phyloP scores from a whole-genome alignment of 2,113 vertebrate species.

The Mustelus asterias region DNA sequence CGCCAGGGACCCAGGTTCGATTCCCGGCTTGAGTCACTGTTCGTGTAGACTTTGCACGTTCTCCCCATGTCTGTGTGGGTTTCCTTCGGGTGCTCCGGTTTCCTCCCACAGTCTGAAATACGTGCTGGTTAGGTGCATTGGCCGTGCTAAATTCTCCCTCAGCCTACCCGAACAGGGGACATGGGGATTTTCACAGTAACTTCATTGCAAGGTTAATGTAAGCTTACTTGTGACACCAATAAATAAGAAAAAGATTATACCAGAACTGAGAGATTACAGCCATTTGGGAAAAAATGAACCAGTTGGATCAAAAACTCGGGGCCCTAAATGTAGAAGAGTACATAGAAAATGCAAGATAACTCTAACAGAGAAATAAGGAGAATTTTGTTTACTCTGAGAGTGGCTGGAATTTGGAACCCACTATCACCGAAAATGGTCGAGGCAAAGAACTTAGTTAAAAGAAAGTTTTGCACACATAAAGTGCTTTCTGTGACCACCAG shows the following conservation, averaged over 20 bases:
- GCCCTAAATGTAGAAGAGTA: not conserved
- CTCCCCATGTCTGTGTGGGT: no score
- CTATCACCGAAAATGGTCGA: not conserved
- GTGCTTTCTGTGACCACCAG: not conserved
- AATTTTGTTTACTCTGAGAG: not conserved
- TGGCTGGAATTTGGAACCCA: not conserved
- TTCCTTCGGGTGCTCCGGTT: no score
- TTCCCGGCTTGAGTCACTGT: no score
- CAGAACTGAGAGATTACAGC: not conserved
- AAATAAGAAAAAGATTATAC: not conserved
- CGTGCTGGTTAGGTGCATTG: no score
- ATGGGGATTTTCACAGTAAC: no score
- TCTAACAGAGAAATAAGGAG: not conserved
- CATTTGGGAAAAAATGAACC: not conserved
- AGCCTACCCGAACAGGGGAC: no score
- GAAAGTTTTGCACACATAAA: not conserved
- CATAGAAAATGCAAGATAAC: not conserved
- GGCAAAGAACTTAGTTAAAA: not conserved
- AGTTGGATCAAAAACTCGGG: not conserved
- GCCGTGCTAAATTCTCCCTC: no score
- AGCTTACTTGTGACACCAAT: no score
- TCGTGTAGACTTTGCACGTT: no score
- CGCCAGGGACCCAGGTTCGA: no score
- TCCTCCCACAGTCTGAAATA: no score
- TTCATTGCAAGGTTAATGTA: no score